Evolutionary conservation across 2,113 vertebrate species (phyloP), one percentile per base, ranked within the genome.

Genomic region (Corapipo altera): DNA sequence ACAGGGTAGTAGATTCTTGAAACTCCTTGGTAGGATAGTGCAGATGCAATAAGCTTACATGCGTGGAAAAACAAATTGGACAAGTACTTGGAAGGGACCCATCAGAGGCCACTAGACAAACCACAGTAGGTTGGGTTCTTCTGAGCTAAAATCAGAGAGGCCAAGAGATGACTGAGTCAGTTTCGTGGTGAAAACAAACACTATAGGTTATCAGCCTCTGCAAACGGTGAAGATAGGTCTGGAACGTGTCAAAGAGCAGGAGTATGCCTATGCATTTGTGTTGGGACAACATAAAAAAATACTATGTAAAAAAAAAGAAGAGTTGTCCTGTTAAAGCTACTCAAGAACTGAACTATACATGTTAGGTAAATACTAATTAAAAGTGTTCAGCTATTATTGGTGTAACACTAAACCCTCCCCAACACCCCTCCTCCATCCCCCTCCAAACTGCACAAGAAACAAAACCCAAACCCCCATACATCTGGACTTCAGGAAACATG

Each of bases 401-500:
- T 52, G 27, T 16, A 75, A 71, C 22, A n/a, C 11, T 41, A 76
- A 70, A 51, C 2, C 4, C 30, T 58, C 13, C 13, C 20, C 12
- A 64, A 24, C 43, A 21, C 2, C 6, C 5, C 6, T 8, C 9
- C 3, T 11, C 12, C 19, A 32, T 5, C 7, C 2, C 16, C 8
- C 4, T 11, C 7, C 12, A 49, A 78, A 48, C 22, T 12, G 61
- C 32, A 78, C 17, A 70, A 83, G 6, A 41, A 61, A 70, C 26
- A 37, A 28, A 4, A 0, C 3, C 37, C 16, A 33, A 35, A 58
- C 48, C 1, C 5, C 26, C 12, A 26, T 8, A 55, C 3, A 6
- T 37, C 48, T 77, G 46, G n/a, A 65, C 70, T 74, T 85, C 19
- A 52, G 21, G 15, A 85, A 79, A 75, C 10, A 11, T 35, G 27